phyloP scores from a whole-genome alignment of 2,113 vertebrate species.

The Centropus bengalensis region DNA sequence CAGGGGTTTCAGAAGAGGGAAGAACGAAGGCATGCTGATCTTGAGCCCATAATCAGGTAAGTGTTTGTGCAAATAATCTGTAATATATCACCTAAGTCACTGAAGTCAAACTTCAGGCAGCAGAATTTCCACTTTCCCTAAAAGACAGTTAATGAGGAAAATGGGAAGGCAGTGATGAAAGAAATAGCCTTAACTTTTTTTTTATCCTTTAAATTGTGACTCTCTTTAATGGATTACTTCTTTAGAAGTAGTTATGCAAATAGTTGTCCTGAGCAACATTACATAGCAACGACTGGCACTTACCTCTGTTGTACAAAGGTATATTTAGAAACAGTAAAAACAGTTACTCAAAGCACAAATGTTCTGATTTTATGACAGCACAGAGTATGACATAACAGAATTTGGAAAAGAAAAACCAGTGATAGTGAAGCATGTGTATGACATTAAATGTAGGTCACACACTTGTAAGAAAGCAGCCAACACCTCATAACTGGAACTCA shows the following conservation, averaged over 20 bases:
- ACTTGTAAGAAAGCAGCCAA: background rate
- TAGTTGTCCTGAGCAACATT: background rate
- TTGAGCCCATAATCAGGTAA: slow-evolving; percentile 89
- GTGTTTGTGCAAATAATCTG: background rate
- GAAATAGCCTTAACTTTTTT: background rate
- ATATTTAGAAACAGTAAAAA: background rate
- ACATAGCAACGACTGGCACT: background rate
- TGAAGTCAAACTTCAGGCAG: background rate
- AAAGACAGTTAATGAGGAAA: background rate
- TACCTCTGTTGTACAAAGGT: background rate
- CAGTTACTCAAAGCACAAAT: background rate
- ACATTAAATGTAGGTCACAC: background rate
- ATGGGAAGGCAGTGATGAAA: background rate
- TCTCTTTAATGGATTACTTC: background rate
- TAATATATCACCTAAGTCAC: background rate
- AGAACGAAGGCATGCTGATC: slow-evolving; percentile 80
- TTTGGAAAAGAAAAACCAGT: background rate
- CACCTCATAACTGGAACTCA: background rate
- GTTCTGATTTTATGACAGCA: background rate
- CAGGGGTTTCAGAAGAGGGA: slow-evolving; percentile 85
- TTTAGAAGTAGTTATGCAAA: background rate
- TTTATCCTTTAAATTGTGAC: background rate
- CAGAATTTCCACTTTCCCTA: no score
- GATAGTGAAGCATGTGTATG: background rate
- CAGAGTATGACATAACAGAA: background rate